Percentiles rank a stretch among this genome's conserved stretches.
These are phyloP conservation scores for Erythrolamprus reginae DNA, from an alignment of 2,113 vertebrate species.

Conservation along the genomic window DNA sequence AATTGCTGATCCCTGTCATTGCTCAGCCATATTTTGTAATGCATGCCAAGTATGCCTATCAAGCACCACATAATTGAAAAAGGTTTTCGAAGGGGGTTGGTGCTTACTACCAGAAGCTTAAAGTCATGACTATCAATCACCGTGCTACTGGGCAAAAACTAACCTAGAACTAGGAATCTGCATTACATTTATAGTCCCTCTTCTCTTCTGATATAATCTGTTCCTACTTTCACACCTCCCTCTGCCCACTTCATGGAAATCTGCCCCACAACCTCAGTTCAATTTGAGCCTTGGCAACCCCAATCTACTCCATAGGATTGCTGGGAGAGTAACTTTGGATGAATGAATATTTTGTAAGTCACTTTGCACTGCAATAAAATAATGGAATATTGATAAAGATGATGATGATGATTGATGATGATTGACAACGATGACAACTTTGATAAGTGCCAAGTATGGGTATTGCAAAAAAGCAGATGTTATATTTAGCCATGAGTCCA, in stretches of 20 bases:
- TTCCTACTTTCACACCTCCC: neutral
- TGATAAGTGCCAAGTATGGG: neutral
- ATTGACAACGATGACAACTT: neutral
- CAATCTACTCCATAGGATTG: neutral
- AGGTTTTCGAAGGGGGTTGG: neutral
- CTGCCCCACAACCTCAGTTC: neutral
- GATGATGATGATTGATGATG: neutral
- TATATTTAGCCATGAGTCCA: too few species aligned
- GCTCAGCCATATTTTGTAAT: neutral
- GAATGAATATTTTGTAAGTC: neutral
- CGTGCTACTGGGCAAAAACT: neutral
- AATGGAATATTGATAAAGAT: neutral
- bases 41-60: neutral
- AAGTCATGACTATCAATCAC: neutral
- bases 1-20: neutral
- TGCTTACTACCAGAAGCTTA: neutral
- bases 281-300: neutral
- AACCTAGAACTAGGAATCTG: neutral
- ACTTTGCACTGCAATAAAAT: neutral
- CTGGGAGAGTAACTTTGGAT: neutral
- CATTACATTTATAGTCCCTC: neutral
- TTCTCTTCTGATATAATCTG: neutral
- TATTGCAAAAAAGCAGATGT: neutral
- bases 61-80: neutral
- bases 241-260: neutral